These are phyloP conservation scores for Melanchra persicariae DNA, from an alignment of 2,888 invertebrate species.

Conservation along the genomic window DNA sequence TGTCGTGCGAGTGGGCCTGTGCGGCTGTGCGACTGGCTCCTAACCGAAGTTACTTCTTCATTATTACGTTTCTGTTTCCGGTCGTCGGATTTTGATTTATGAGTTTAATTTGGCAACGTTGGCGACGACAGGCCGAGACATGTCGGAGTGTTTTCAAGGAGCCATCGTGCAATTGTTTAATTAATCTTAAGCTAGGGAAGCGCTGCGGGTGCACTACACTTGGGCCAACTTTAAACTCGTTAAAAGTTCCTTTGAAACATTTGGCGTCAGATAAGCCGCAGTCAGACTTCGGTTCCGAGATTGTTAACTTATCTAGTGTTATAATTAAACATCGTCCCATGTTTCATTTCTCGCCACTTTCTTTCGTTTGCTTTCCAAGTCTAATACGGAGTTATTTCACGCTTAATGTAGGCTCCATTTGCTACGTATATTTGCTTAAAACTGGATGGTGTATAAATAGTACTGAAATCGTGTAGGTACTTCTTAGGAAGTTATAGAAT, in stretches of 20 bases:
- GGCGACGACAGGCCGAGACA: conserved; percentile 90
- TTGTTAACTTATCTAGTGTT: conserved; percentile 89
- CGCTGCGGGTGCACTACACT: conserved; percentile 89
- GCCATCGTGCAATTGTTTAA: conserved; percentile 91
- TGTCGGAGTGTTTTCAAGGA: conserved; percentile 90
- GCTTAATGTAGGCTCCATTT: conserved; percentile 28
- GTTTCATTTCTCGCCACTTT: conserved; percentile 73
- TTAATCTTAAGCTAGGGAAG: conserved; percentile 88
- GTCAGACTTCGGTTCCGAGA: conserved; percentile 86
- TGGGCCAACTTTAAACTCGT: conserved; percentile 90
- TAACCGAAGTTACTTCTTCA: conserved; percentile 83
- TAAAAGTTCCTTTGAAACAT: conserved; percentile 91
- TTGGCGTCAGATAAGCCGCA: conserved; percentile 91
- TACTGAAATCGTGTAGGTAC: background rate
- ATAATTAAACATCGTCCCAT: conserved; percentile 85
- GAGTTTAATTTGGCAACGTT: conserved; percentile 90
- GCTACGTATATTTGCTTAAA: conserved; percentile 31
- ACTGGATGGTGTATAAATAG: background rate
- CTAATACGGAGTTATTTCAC: conserved; percentile 48
- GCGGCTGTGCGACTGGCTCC: conserved; percentile 66
- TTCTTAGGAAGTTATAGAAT: background rate
- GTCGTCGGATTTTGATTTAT: conserved; percentile 89
- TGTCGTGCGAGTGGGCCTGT: conserved; percentile 71
- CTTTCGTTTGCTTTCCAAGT: conserved; percentile 59
- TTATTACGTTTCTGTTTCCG: conserved; percentile 89